phyloP scores from a whole-genome alignment of 2,888 invertebrate genomes.

The Cerceris rybyensis region DNA sequence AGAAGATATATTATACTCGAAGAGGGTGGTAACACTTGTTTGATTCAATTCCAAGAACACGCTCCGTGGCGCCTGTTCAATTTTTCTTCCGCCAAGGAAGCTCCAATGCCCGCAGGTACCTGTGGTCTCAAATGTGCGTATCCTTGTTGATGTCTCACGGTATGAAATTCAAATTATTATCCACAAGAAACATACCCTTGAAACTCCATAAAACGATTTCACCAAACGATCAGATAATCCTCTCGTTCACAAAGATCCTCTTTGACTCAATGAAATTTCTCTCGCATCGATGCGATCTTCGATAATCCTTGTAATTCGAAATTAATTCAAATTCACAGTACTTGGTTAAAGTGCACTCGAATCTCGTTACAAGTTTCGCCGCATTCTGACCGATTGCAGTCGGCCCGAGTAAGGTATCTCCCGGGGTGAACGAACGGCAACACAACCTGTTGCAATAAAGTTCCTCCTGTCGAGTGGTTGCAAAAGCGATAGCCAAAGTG shows the following conservation, averaged over 20 bases:
- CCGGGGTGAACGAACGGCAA: constrained; percentile 63
- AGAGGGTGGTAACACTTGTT: constrained; percentile 78
- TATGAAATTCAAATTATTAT: constrained; percentile 43
- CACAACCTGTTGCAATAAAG: constrained; percentile 78
- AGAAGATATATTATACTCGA: constrained; percentile 74
- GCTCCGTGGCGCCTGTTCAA: constrained; percentile 70
- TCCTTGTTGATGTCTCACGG: constrained; percentile 13
- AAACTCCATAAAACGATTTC: neutral
- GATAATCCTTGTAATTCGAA: neutral
- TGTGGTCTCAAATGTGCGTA: neutral
- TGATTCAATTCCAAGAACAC: constrained; percentile 78
- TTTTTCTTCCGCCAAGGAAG: constrained; percentile 69
- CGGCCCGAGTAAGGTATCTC: constrained; percentile 22
- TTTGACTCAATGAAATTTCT: neutral
- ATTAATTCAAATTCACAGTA: too few relatives aligned
- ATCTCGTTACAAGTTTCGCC: constrained; percentile 19
- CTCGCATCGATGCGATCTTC: neutral
- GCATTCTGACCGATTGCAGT: constrained; percentile 36
- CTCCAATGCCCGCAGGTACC: constrained; percentile 31
- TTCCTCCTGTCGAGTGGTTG: constrained; percentile 41
- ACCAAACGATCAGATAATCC: too few relatives aligned
- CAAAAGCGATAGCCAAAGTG: constrained; percentile 1
- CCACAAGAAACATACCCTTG: neutral
- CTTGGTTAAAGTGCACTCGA: neutral
- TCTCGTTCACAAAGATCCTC: too few relatives aligned